Percentiles rank a stretch among this genome's conserved stretches.
phyloP scores from a whole-genome alignment of 2,113 vertebrate genomes.

The Petroica traversi region DNA sequence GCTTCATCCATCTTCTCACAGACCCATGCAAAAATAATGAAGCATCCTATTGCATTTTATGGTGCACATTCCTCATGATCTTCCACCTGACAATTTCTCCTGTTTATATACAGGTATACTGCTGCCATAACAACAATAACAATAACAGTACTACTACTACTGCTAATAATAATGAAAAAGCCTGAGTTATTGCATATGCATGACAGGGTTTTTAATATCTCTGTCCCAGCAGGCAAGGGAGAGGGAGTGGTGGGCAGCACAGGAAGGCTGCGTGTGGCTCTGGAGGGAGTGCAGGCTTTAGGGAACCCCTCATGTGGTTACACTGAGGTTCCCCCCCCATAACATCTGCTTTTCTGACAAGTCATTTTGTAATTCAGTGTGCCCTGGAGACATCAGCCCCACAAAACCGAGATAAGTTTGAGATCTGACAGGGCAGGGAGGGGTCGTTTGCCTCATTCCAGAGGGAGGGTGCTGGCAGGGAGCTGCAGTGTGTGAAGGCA shows the following conservation, averaged over 20 bases:
- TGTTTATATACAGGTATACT: neutral
- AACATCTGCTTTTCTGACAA: neutral
- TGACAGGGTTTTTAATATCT: neutral
- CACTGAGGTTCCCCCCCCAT: neutral
- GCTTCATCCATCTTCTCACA: neutral
- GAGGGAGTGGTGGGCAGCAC: neutral
- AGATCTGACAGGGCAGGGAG: accelerated
- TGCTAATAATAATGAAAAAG: neutral
- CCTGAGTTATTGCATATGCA: neutral
- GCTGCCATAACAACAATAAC: neutral
- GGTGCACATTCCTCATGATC: neutral
- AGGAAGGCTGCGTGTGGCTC: accelerated
- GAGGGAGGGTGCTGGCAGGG: neutral
- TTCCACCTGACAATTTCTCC: neutral
- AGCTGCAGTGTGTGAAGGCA: neutral
- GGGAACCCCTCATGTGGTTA: neutral
- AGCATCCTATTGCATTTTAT: neutral
- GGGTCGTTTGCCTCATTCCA: accelerated
- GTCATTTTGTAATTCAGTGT: neutral
- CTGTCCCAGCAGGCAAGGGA: neutral
- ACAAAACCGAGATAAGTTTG: neutral
- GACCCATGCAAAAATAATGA: neutral
- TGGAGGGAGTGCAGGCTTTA: neutral
- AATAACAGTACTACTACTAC: neutral
- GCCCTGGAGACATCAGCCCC: neutral